Conservation (phyloP, 1,140 invertebrate species). For the Chymomyza costata region DNA sequence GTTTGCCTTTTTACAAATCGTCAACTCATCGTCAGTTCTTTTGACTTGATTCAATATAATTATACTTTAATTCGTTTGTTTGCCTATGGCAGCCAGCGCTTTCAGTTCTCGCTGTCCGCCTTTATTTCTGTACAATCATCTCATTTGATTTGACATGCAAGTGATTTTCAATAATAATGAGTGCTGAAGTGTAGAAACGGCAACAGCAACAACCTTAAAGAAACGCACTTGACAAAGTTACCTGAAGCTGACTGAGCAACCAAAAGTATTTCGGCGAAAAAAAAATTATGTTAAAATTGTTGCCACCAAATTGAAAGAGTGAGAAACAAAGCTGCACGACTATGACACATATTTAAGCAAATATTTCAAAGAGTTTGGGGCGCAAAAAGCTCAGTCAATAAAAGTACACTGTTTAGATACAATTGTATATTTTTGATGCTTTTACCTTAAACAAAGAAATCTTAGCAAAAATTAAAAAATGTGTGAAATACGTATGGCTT, state of each 20-base stretch:
- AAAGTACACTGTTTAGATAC: too few species aligned
- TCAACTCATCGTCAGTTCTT: conserved; percentile 44
- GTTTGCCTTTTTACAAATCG: conserved; percentile 14
- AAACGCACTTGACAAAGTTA: conserved; percentile 36
- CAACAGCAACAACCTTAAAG: conserved; percentile 20
- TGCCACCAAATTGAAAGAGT: conserved; percentile 10
- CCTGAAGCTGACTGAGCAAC: conserved; percentile 7
- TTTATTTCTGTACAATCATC: conserved; percentile 69
- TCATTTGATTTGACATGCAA: conserved; percentile 74
- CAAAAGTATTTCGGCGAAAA: conserved; percentile 42
- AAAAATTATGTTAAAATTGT: conserved; percentile 36
- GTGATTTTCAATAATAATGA: conserved; percentile 74
- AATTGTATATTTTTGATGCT: too few species aligned
- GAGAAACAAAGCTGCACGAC: conserved; percentile 6
- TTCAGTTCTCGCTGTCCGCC: neutral
- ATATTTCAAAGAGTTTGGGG: too few species aligned
- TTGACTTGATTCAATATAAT: conserved; percentile 53
- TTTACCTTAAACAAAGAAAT: too few species aligned
- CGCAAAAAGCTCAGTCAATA: too few species aligned
- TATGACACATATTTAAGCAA: too few species aligned
- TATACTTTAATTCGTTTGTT: conserved; percentile 66
- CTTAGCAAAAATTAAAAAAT: too few species aligned
- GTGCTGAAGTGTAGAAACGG: conserved; percentile 32
- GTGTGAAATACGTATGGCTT: too few species aligned
- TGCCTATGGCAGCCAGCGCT: conserved; percentile 26